These are phyloP conservation scores for Sinosuthora webbiana DNA, from an alignment of 2,113 vertebrate genomes.

Conservation along the genomic window DNA sequence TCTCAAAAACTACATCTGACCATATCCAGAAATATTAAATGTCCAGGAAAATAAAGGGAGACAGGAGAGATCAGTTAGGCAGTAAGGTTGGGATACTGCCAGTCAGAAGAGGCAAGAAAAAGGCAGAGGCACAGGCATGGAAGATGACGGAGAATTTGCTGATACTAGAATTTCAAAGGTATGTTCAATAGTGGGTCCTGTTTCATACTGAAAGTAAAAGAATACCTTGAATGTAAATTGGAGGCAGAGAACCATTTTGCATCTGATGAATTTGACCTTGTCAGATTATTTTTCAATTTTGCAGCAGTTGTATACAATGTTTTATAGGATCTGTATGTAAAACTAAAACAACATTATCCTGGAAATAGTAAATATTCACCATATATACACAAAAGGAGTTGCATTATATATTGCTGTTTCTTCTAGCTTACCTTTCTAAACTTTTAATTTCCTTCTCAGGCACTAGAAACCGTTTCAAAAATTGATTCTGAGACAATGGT, in stretches of 20 bases:
- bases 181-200: neutral
- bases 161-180: neutral
- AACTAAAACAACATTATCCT: neutral
- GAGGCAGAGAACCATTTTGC: neutral
- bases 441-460: neutral
- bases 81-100: neutral
- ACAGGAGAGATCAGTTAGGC: neutral
- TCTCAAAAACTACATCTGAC: neutral
- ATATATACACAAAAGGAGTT: neutral
- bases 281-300: neutral
- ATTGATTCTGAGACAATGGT: neutral
- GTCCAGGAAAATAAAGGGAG: neutral
- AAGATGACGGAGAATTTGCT: neutral
- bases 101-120: neutral
- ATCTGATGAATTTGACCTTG: neutral
- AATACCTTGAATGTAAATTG: neutral
- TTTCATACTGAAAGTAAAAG: neutral
- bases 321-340: neutral
- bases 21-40: neutral
- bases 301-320: neutral
- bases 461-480: neutral
- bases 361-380: neutral
- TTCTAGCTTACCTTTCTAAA: neutral
- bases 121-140: accelerated
- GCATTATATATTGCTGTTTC: neutral